Conservation (phyloP, 1,140 invertebrate species). For the Microplitis demolitor region DNA sequence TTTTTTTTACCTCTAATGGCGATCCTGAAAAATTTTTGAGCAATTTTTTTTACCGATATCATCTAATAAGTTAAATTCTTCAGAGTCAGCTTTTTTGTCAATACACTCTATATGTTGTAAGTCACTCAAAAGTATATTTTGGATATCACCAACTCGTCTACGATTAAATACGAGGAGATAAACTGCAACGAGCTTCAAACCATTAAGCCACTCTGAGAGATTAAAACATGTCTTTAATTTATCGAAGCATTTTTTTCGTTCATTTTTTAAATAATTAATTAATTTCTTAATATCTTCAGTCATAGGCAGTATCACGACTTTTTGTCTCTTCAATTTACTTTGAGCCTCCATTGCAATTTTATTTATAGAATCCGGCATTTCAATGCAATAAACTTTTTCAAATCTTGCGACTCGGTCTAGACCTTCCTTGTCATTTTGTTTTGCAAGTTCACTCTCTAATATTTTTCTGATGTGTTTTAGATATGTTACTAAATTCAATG, state of each 20-base stretch:
- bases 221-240: not conserved
- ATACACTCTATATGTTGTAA: not conserved
- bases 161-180: constrained; percentile 24
- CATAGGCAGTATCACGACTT: not conserved
- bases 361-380: not conserved
- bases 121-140: constrained; percentile 3
- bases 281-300: not conserved
- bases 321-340: not conserved
- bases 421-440: constrained; percentile 7
- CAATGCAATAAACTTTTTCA: constrained; percentile 16
- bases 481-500: constrained; percentile 18
- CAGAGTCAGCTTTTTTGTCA: not conserved
- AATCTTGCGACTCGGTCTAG: constrained; percentile 17
- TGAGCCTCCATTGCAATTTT: not conserved
- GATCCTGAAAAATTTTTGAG: constrained; percentile 1
- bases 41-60: constrained; percentile 9
- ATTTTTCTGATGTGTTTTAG: constrained; percentile 29
- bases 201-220: not conserved
- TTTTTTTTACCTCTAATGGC: constrained; percentile 18
- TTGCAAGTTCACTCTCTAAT: constrained; percentile 16
- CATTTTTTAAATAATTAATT: not conserved
- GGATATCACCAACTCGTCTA: constrained; percentile 19
- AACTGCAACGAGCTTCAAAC: not conserved
- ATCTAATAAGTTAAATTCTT: constrained; percentile 3
- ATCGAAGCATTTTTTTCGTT: not conserved